Evolutionary conservation across 1,140 invertebrate species (phyloP).

Genomic region (Bombus huntii): DNA sequence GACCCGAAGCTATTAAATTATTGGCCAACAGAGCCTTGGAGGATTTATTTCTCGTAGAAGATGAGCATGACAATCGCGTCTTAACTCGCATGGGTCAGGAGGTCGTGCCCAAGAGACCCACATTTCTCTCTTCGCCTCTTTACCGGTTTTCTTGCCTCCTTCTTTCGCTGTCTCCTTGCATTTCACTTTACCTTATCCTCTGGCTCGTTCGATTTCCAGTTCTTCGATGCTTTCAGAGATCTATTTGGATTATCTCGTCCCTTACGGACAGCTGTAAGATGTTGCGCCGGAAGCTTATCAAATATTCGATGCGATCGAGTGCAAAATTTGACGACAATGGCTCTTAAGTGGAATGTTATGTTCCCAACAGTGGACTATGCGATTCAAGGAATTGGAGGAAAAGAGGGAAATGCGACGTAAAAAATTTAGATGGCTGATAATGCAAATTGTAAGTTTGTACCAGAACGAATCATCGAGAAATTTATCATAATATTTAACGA

Average conservation of each 20-base stretch:
- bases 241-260: slow-evolving; percentile 15
- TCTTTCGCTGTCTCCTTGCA: background rate
- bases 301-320: background rate
- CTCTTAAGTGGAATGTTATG: slow-evolving; percentile 22
- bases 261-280: background rate
- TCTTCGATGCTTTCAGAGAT: background rate
- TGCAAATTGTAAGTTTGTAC: too few relatives aligned
- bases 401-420: too few relatives aligned
- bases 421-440: background rate
- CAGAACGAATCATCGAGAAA: background rate
- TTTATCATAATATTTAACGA: too few relatives aligned
- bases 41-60: slow-evolving; percentile 50
- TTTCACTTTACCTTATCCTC: background rate
- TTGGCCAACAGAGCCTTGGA: slow-evolving; percentile 20
- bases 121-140: slow-evolving; percentile 46
- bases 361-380: background rate
- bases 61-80: slow-evolving; percentile 33
- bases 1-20: slow-evolving; percentile 55
- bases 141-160: slow-evolving; percentile 8
- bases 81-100: slow-evolving; percentile 45
- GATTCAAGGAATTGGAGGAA: background rate
- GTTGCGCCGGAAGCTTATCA: slow-evolving; percentile 13
- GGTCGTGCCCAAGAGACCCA: slow-evolving; percentile 60
- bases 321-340: background rate
- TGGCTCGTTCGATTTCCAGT: background rate